Evolutionary conservation across 2,797 vertebrate genomes (phyloP).

Genomic region (Coilia nasus): DNA sequence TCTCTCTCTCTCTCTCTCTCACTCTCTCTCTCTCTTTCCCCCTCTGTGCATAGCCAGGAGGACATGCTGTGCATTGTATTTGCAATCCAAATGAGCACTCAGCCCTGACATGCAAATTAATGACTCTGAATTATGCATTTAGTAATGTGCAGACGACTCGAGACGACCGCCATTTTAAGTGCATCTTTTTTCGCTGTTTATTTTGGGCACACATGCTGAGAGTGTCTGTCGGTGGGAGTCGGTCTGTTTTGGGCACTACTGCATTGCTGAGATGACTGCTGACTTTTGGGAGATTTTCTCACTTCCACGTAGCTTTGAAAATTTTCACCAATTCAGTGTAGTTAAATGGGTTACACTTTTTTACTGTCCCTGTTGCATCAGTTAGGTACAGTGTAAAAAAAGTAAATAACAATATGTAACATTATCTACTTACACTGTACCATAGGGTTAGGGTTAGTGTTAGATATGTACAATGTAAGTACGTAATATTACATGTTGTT

Average conservation of each 20-base stretch:
- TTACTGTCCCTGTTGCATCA: no score
- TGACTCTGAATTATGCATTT: slow-evolving; percentile 72
- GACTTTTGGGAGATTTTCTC: background rate
- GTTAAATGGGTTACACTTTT: no score
- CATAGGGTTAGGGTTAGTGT: no score
- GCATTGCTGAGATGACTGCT: background rate
- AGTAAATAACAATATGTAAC: no score
- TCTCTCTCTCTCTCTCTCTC: slow-evolving; percentile 27
- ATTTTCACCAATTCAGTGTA: no score
- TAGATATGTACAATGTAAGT: no score
- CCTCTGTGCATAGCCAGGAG: slow-evolving; percentile 58
- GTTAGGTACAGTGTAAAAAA: no score
- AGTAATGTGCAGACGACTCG: slow-evolving; percentile 54
- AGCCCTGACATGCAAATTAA: slow-evolving; percentile 75
- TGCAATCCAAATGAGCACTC: slow-evolving; percentile 77
- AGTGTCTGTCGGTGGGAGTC: background rate
- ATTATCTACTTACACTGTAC: no score
- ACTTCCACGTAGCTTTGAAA: no score
- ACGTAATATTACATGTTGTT: no score
- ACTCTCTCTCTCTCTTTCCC: slow-evolving; percentile 46
- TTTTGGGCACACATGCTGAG: background rate
- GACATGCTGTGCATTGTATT: slow-evolving; percentile 65
- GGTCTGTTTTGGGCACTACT: background rate
- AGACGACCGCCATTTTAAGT: slow-evolving; percentile 22
- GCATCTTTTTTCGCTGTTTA: background rate